Percentiles rank a stretch among this genome's conserved stretches.
phyloP scores from a whole-genome alignment of 2,888 invertebrate genomes.

The Strigamia transsilvanica region DNA sequence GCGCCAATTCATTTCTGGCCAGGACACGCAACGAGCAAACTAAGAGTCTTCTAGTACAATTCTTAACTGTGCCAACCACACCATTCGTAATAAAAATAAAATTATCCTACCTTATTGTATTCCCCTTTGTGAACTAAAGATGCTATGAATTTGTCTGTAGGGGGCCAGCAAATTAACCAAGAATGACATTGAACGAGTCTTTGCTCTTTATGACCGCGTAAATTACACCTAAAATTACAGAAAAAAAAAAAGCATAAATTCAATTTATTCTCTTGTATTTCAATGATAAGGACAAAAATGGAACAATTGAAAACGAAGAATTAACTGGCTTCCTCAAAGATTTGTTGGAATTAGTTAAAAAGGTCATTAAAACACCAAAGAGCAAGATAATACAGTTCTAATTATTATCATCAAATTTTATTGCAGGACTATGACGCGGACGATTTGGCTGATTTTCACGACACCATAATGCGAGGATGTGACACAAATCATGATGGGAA shows the following conservation, averaged over 20 bases:
- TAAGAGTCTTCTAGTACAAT: too few species aligned
- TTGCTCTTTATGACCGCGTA: slow-evolving; percentile 90
- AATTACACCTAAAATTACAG: slow-evolving; percentile 65
- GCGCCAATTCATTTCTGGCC: too few species aligned
- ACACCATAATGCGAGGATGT: slow-evolving; percentile 87
- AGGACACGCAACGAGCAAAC: too few species aligned
- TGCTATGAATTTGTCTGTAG: slow-evolving; percentile 66
- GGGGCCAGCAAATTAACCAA: slow-evolving; percentile 88
- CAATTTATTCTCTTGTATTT: neutral
- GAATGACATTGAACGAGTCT: slow-evolving; percentile 91
- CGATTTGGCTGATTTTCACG: slow-evolving; percentile 87
- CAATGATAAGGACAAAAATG: slow-evolving; percentile 82
- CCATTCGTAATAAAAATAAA: neutral
- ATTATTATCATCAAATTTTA: neutral
- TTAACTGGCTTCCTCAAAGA: slow-evolving; percentile 91
- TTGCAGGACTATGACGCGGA: slow-evolving; percentile 86
- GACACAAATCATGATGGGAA: slow-evolving; percentile 93
- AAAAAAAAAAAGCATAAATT: neutral
- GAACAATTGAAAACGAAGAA: slow-evolving; percentile 93
- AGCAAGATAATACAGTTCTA: neutral
- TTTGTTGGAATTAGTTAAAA: slow-evolving; percentile 88
- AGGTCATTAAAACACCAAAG: slow-evolving; percentile 69
- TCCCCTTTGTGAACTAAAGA: neutral
- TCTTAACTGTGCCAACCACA: too few species aligned
- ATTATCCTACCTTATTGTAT: neutral